phyloP scores from a whole-genome alignment of 1,140 invertebrate genomes.

The Drosophila insularis region DNA sequence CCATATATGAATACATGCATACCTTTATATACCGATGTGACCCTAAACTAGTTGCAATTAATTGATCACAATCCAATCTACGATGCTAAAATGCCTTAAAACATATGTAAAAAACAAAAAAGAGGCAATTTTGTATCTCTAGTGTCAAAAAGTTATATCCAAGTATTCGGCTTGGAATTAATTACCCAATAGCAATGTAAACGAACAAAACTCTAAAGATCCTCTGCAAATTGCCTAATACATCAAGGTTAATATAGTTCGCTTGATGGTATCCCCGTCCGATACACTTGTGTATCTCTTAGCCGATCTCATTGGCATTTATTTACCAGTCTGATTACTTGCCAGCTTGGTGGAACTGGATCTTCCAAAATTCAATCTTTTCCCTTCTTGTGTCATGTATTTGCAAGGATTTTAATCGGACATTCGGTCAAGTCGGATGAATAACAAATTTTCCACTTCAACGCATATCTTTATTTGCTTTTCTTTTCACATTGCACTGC shows the following conservation, averaged over 20 bases:
- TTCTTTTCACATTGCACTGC: background rate
- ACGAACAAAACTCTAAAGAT: background rate
- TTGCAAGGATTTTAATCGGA: background rate
- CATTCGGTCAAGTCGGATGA: background rate
- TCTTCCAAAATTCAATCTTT: no score
- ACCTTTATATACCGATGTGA: no score
- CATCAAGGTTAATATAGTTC: background rate
- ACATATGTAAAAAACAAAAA: background rate
- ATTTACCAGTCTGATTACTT: no score
- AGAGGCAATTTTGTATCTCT: background rate
- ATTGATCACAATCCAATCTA: no score
- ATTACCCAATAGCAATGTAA: no score
- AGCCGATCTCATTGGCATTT: no score
- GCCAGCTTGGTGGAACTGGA: no score
- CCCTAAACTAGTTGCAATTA: no score
- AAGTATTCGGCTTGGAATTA: no score
- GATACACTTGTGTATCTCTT: no score
- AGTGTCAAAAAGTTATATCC: background rate
- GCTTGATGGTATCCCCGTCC: background rate
- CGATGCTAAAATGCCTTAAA: background rate
- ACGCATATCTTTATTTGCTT: background rate
- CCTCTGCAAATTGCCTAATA: background rate
- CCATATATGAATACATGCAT: no score
- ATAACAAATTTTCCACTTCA: background rate
- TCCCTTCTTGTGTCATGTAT: no score